Evolutionary conservation across 2,797 vertebrate genomes (phyloP).

Genomic region (Myioborus melanocephalus): DNA sequence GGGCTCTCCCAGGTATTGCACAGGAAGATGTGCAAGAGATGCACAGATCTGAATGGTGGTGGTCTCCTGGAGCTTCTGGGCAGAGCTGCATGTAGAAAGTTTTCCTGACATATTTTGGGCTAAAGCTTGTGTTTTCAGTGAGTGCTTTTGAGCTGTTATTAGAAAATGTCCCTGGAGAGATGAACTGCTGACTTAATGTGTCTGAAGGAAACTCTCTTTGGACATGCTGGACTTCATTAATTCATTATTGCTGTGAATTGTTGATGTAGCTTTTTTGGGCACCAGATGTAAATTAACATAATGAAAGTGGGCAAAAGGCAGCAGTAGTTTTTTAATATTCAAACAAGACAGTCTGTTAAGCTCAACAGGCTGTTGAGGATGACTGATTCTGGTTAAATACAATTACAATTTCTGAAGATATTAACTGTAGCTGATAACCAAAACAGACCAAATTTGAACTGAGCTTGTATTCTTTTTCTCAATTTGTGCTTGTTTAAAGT

Average conservation of each 20-base stretch:
- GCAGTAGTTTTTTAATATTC: not conserved
- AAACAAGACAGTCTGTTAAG: not conserved
- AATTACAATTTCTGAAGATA: slow-evolving; percentile 50
- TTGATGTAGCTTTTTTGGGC: not conserved
- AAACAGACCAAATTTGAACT: slow-evolving; percentile 64
- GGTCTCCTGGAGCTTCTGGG: not conserved
- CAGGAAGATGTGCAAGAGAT: not conserved
- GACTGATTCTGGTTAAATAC: slow-evolving; percentile 38
- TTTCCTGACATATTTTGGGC: not conserved
- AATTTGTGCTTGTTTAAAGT: slow-evolving; percentile 68
- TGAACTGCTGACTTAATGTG: not conserved
- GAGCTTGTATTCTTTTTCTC: slow-evolving; percentile 67
- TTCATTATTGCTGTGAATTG: not conserved
- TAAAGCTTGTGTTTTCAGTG: not conserved
- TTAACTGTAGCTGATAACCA: slow-evolving; percentile 59
- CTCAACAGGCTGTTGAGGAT: not conserved
- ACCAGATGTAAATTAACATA: not conserved
- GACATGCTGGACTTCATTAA: not conserved
- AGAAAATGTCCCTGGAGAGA: not conserved
- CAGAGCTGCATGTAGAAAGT: not conserved
- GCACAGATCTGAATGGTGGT: not conserved
- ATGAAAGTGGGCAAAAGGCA: not conserved
- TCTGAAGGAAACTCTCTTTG: not conserved
- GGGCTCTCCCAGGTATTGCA: not conserved
- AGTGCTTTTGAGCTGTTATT: not conserved